phyloP scores from a whole-genome alignment of 2,797 vertebrate species.

The Vultur gryphus region DNA sequence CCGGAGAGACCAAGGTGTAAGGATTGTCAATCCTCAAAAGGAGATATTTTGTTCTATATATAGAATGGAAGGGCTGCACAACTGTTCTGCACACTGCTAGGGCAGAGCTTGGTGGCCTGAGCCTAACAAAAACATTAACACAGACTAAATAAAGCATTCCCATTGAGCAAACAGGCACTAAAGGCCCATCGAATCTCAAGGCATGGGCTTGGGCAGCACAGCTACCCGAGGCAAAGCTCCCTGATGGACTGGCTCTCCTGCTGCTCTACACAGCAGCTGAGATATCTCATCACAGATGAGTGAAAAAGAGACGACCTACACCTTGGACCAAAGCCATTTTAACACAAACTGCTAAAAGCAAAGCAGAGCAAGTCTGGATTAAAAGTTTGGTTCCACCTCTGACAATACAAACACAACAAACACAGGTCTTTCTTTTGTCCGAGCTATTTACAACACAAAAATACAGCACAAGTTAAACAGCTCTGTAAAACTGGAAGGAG shows the following conservation, averaged over 20 bases:
- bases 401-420: background rate
- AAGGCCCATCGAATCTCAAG: background rate
- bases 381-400: background rate
- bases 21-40: background rate
- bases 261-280: background rate
- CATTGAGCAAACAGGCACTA: background rate
- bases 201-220: background rate
- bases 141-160: background rate
- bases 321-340: background rate
- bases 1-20: background rate
- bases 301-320: fast-evolving
- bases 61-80: background rate
- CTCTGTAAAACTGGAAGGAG: background rate
- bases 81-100: background rate
- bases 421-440: background rate
- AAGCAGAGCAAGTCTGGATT: background rate
- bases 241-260: background rate
- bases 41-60: background rate
- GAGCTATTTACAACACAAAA: background rate
- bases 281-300: background rate
- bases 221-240: background rate
- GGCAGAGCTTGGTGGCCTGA: background rate
- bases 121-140: background rate
- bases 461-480: background rate
- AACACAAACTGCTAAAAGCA: background rate